phyloP scores from a whole-genome alignment of 35 echinoderm and acorn worm genomes.

The Stichopus chloronotus region DNA sequence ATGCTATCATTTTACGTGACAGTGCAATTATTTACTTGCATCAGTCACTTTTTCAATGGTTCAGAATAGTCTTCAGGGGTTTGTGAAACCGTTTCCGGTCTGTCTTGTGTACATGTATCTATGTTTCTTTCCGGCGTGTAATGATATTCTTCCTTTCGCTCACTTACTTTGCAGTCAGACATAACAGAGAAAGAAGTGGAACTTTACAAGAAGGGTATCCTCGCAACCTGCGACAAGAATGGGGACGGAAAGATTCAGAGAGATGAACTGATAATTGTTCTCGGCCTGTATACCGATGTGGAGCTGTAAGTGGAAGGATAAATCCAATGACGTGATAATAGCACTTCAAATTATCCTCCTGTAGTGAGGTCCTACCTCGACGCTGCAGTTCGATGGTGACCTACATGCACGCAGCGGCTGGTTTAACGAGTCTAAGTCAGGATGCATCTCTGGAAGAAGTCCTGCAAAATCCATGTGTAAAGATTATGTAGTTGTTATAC shows the following conservation, averaged over 20 bases:
- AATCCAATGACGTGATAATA: not conserved
- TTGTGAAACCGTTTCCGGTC: no score
- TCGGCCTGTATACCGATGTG: conserved; percentile 66
- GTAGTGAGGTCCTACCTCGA: no score
- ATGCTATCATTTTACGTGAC: no score
- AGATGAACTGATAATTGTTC: conserved; percentile 54
- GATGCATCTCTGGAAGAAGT: not conserved
- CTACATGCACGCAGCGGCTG: not conserved
- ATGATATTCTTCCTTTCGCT: not conserved
- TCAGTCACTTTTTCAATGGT: no score
- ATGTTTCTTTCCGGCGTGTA: not conserved
- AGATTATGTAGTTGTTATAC: not conserved
- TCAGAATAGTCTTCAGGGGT: no score
- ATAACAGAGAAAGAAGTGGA: conserved; percentile 50
- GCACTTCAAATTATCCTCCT: not conserved
- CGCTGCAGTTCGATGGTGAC: not conserved
- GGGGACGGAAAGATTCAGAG: conserved; percentile 72
- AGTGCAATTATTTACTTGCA: no score
- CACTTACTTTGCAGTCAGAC: conserved; percentile 39
- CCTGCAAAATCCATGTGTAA: not conserved
- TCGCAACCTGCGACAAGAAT: conserved; percentile 67
- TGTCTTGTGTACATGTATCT: no score
- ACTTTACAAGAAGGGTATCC: conserved; percentile 67
- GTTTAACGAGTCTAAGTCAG: not conserved
- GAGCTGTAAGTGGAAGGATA: not conserved